phyloP scores from a whole-genome alignment of 2,888 invertebrate species.

The Trissolcus japonicus region DNA sequence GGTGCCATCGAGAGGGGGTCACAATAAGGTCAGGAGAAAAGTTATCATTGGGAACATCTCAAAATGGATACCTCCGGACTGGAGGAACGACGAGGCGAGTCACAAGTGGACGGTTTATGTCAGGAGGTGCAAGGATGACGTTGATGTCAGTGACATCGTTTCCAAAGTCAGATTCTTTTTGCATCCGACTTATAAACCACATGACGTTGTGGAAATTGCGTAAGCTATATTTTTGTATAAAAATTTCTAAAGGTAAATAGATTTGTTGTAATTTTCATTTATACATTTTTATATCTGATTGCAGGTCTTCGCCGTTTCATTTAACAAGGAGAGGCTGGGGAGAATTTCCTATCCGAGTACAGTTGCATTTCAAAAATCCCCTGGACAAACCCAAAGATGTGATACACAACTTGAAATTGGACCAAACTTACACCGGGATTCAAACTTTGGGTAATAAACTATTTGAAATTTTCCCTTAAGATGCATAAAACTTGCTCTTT shows the following conservation, averaged over 20 bases:
- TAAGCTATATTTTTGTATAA: conserved; percentile 75
- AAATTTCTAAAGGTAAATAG: too few species aligned
- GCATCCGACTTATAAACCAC: conserved; percentile 91
- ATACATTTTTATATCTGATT: conserved; percentile 38
- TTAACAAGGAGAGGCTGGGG: conserved; percentile 93
- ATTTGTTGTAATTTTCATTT: too few species aligned
- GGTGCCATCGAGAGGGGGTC: conserved; percentile 68
- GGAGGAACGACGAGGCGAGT: conserved; percentile 83
- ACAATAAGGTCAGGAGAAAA: conserved; percentile 70
- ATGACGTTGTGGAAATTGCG: conserved; percentile 88
- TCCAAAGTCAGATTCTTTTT: conserved; percentile 87
- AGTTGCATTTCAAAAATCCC: conserved; percentile 85
- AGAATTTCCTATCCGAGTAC: conserved; percentile 90
- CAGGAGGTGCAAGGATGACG: conserved; percentile 81
- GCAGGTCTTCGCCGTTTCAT: conserved; percentile 88
- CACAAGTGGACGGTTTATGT: conserved; percentile 96
- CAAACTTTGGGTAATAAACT: conserved; percentile 84
- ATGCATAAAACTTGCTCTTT: background rate
- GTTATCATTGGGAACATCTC: conserved; percentile 86
- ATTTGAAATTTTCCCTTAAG: background rate
- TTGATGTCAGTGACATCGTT: conserved; percentile 81
- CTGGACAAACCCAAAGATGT: conserved; percentile 88
- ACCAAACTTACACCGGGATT: conserved; percentile 88
- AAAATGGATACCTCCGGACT: conserved; percentile 86
- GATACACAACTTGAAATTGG: conserved; percentile 87